Base-by-base conservation (phyloP, 2,888 invertebrate genomes). In the Lithosia quadra region DNA sequence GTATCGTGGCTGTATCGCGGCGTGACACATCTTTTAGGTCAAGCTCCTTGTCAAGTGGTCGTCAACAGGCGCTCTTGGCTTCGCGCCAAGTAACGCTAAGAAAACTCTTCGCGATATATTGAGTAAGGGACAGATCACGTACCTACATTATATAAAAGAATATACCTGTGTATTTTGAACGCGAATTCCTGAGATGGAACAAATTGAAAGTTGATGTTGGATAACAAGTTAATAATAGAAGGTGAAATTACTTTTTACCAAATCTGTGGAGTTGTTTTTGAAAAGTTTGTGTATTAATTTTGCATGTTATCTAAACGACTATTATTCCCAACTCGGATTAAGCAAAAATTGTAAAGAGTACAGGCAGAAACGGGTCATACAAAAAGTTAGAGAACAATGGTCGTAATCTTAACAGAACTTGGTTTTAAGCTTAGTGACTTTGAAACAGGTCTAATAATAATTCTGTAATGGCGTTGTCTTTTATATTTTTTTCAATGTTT, bases 41-140 rank as follows among this genome's bases (percentile, higher is more conserved):
- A 93, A 93, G 92, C 88, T 82, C 84, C 84, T 84, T 89, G 90
- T 91, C 89, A 89, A 92, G 91, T 86, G 84, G 83, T 87, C 88
- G 90, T 90, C 91, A 90, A 90, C 86, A 86, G 82, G 84, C 89
- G 86, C 88, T 89, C 85, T 86, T 93, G 92, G 93, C 91, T 68
- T 64, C 60, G 67, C 68, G 90, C 92, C 93, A 92, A 91, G 88
- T 84, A 81, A 84, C 84, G 85, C 80, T 77, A 83, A 86, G 85
- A 86, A 85, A 86, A 83, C 85, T 84, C 86, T 82, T 82, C 82
- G 80, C 82, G 78, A 86, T 85, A 85, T 85, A 89, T 90, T 88
- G 87, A 86, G 84, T 87, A 85, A 84, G 83, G 80, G 84, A 85
- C 82, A 81, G 83, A 85, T 83, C 83, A 78, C 73, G 77, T 81